Evolutionary conservation across 2,888 invertebrate species (phyloP), one percentile per base, ranked within the genome.

Genomic region (Agrotis segetum): DNA sequence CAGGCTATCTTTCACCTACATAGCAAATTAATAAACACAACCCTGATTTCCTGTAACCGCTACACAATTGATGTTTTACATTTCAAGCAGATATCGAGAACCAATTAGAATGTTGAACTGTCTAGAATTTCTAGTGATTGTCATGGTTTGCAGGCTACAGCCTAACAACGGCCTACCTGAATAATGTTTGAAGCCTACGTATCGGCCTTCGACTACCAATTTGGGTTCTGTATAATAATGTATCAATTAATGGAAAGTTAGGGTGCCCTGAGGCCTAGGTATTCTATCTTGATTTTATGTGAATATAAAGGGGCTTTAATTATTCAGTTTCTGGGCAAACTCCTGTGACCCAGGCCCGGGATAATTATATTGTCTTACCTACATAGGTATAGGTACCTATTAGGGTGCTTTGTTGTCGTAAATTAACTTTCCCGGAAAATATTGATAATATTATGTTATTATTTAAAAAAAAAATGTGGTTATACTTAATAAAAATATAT

Each of bases 21-120:
- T 34, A 34, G 34, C 7, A 7, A 34, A 34, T 34, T 7, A 34
- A 34, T 34, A 34, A 34, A 34, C 34, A 34, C 34, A 34, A 34
- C 7, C 34, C 34, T 34, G 34, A 34, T 34, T 34, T 24, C 13
- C 52, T 50, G 46, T 61, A 47, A 73, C 49, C 29, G 56, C 14
- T 13, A 50, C 29, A 64, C 21, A 55, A 66, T 58, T 53, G n/a
- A 58, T 58, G 56, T 72, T 79, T 74, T 83, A 67, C 47, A 63
- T 79, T 78, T 44, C 17, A 58, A 58, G 46, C 17, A 60, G 62
- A 59, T 78, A 82, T 78, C 53, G 71, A 62, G 49, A 78, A 62
- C 53, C 72, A 79, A 68, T 83, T 79, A 67, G 61, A 83, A 83
- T 79, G 67, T 62, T 19, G 61, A 55, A 52, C 11, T 73, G 40